Percentiles rank a stretch among this genome's conserved stretches.
Evolutionary conservation across 2,113 vertebrate genomes (phyloP).

Genomic region (Camelus dromedarius): DNA sequence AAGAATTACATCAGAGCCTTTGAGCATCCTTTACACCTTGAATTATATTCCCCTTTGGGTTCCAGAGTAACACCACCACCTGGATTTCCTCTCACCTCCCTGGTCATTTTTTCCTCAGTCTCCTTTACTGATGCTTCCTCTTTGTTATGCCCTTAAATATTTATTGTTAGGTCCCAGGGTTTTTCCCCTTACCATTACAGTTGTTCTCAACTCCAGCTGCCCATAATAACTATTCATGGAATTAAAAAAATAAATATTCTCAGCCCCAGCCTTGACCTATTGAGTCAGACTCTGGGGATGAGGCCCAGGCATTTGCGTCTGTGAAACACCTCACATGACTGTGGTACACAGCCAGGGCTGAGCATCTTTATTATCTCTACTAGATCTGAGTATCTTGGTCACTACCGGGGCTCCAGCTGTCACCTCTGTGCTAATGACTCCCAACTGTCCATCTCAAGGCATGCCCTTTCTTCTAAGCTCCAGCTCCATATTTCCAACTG

Average conservation of each 20-base stretch:
- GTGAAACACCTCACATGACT: background rate
- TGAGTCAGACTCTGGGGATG: background rate
- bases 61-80: background rate
- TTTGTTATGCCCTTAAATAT: background rate
- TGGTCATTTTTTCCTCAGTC: background rate
- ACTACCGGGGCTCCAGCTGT: background rate
- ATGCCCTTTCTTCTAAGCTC: background rate
- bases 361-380: background rate
- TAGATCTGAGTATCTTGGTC: background rate
- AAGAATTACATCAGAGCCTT: background rate
- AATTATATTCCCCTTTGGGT: background rate
- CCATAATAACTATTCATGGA: background rate
- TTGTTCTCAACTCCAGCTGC: background rate
- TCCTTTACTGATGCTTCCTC: background rate
- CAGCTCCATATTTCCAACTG: background rate
- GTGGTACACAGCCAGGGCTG: background rate
- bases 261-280: background rate
- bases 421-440: background rate
- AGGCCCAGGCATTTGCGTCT: background rate
- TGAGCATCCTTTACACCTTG: background rate
- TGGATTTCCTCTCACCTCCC: background rate
- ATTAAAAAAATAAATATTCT: background rate
- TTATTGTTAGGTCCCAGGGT: background rate
- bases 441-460: background rate
- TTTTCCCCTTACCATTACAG: background rate